Conservation (phyloP, 1,140 invertebrate species). For the Proales similis region DNA sequence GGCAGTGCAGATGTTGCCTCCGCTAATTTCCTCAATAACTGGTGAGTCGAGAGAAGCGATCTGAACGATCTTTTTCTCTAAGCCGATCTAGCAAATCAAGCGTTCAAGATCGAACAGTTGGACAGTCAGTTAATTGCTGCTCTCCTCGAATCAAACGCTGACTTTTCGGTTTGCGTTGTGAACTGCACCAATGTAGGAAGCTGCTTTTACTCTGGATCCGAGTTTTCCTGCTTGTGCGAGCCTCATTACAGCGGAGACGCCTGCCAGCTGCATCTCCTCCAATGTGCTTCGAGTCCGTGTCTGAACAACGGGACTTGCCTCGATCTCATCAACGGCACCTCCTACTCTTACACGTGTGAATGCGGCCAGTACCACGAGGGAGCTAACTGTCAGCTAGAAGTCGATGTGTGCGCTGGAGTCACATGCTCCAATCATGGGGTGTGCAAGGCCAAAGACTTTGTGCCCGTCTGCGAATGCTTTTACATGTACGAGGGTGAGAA, state of each 20-base stretch:
- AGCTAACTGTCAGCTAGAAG: neutral
- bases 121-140: no score
- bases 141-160: neutral
- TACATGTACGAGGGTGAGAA: constrained; percentile 12
- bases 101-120: no score
- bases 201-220: neutral
- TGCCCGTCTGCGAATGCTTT: constrained; percentile 14
- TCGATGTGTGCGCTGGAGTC: neutral
- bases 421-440: constrained; percentile 9
- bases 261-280: constrained; percentile 2
- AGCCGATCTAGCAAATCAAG: no score
- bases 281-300: constrained; percentile 11
- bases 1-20: no score
- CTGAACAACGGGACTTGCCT: constrained; percentile 11
- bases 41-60: no score
- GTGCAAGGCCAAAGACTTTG: neutral
- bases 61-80: no score
- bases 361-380: neutral
- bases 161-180: neutral
- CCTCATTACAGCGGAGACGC: neutral
- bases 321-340: neutral
- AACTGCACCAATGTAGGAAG: constrained; percentile 22
- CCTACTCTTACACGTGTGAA: neutral
- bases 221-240: neutral
- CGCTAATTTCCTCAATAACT: no score